Evolutionary conservation across 2,888 invertebrate species (phyloP), one percentile per base, ranked within the genome.

Genomic region (Spodoptera exigua): DNA sequence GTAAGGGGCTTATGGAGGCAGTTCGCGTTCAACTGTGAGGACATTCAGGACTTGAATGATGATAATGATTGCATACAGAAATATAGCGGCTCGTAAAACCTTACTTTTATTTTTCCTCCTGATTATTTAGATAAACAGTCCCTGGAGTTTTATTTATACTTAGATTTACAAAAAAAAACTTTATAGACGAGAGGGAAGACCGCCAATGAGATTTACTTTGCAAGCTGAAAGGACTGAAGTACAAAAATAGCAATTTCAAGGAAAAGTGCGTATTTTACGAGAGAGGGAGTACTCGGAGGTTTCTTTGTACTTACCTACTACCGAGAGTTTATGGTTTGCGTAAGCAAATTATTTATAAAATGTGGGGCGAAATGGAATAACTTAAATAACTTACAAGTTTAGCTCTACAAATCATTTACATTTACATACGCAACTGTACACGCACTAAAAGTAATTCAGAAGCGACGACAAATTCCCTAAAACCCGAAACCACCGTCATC

Each of bases 401-500:
- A 16, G 43, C 41, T 14, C 32, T 51, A 64, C 61, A 74, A 68
- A 68, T 67, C 52, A 52, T 64, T 51, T 47, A 39, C 43, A 71
- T 74, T 74, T 68, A 71, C 68, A 64, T 70, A 64, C 48, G 36
- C 61, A 75, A 58, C 64, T 61, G 64, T 67, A 72, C 63, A 64
- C 70, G 53, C 58, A 60, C 60, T 67, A 67, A 76, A 76, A 64
- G 67, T 74, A 76, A 73, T 76, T 76, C 63, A 61, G 63, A 45
- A 60, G 72, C 56, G 68, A 58, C 64, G 68, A 70, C 70, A 70
- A 70, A 70, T 66, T 67, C 64, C 51, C 49, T 21, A 56, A 66
- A 76, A 76, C 55, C 57, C 61, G 54, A 62, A 76, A 76, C 71
- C 71, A 65, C 74, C 71, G 76, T 71, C 76, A 72, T 61, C 57